These are phyloP conservation scores for Tolmerus cingulatus DNA, from an alignment of 2,888 invertebrate species.

Conservation along the genomic window DNA sequence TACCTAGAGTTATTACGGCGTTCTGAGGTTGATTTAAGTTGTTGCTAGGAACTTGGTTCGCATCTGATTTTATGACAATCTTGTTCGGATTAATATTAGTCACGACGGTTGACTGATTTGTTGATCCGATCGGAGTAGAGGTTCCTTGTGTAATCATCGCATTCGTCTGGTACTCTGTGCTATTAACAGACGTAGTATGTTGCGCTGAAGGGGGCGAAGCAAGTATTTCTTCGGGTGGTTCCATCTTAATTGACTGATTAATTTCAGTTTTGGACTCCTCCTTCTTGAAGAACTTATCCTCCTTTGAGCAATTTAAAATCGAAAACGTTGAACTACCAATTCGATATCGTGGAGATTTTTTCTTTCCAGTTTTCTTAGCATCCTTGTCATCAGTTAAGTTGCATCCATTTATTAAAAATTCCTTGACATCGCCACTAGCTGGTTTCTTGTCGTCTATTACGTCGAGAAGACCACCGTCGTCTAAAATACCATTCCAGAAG, in stretches of 20 bases:
- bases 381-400: conserved; percentile 40
- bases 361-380: conserved; percentile 43
- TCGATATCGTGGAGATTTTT: conserved; percentile 46
- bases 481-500: conserved; percentile 64
- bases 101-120: conserved; percentile 6
- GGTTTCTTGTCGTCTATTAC: conserved; percentile 55
- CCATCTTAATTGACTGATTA: conserved; percentile 52
- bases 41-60: conserved; percentile 54
- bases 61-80: conserved; percentile 5
- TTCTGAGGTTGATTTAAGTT: conserved; percentile 54
- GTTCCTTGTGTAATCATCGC: conserved; percentile 34
- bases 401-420: conserved; percentile 34
- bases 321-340: conserved; percentile 43
- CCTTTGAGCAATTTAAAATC: conserved; percentile 47
- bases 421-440: conserved; percentile 4
- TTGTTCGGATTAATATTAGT: conserved; percentile 20
- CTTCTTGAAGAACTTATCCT: conserved; percentile 58
- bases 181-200: background rate
- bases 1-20: conserved; percentile 58
- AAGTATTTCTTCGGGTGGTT: conserved; percentile 53
- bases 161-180: background rate
- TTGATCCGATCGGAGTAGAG: background rate
- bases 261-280: conserved; percentile 47
- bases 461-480: conserved; percentile 58
- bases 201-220: conserved; percentile 50